Evolutionary conservation across 2,888 invertebrate species (phyloP), one percentile per base, ranked within the genome.

Genomic region (Lumbricus terrestris): DNA sequence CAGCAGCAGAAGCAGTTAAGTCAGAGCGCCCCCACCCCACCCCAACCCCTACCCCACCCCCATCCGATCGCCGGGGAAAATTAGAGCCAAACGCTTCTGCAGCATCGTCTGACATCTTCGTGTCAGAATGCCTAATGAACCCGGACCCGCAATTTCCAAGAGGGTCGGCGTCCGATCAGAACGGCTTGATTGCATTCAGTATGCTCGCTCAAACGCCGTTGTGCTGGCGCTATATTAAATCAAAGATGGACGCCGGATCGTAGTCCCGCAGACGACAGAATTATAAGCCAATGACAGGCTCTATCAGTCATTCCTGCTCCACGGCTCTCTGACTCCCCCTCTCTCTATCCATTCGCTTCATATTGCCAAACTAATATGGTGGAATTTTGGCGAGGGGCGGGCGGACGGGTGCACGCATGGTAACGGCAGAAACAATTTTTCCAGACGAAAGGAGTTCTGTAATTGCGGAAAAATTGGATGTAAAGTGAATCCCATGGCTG

Each of bases 121-220:
- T 69, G 69, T 69, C 69, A 69, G 69, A 69, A 69, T 69, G 69
- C 69, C 69, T 69, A 69, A 69, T 69, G 69, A 69, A 69, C 69
- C 69, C n/a, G 69, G 69, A 69, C n/a, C 69, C 69, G 69, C 69
- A 69, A 69, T 69, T 69, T 69, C 69, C 69, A 16, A 29, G 8
- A n/a, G 69, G 69, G 69, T 69, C 69, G 69, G 29, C 69, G 69
- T 69, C n/a, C 11, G 69, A 69, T 69, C 69, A 69, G 69, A 69
- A 6, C 69, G 69, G 69, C 69, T 69, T 69, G 69, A 69, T 69
- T 69, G n/a, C 69, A 69, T 69, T 69, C 69, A n/a, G 69, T 69
- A 69, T 69, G 69, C 69, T 69, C 69, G 69, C 69, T 13, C n/a
- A 69, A 69, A 69, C 69, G 69, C 29, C 69, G 16, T 69, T n/a